Base-by-base conservation (phyloP, 2,113 vertebrate species). In the Abramis brama region DNA sequence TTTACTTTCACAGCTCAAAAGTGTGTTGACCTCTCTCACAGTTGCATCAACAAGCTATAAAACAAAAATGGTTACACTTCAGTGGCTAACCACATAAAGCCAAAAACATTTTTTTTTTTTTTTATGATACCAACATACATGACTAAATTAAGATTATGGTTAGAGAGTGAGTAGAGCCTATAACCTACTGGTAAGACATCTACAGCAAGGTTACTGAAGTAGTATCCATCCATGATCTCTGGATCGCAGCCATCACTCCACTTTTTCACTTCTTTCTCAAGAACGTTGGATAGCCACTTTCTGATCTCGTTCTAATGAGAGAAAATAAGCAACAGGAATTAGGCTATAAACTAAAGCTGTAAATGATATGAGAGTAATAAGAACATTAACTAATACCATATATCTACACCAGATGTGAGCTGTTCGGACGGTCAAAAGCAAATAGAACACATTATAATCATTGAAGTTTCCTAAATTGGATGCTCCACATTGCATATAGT, bases 151-250 rank as follows among this genome's bases (percentile, higher is more conserved):
- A 21, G 13, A 30, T 30, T n/a, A 57, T 55, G 30, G 9, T 50
- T 68, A 66, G 1, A 11, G 25, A 13, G 79, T 10, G 30, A 39
- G 10, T n/a, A 57, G 30, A 57, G 33, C 12, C 2, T 3, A 43
- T 15, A 59, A 57, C 81, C 3, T 87, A 86, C 81, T 36, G 66
- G 39, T 71, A 98, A 94, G 88, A 96, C 88, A 71, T 97, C 95
- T 2, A 97, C 91, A n/a, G 96, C 94, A 68, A 99, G 93, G 9
- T 96, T 95, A 7, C 95, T 97, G 91, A 96, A 95, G 89, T 91
- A 95, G 89, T 87, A 93, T 0, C 91, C 89, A 6, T 96, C 94
- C 2, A 96, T 73, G 82, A 91, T 91, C 71, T 96, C 94, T 0
- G 96, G 97, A n/a, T 89, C 90, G 11, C 33, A 60, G 11, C 92